A percentile compares a stretch with the other conserved stretches of the same genome.
These are phyloP conservation scores for Boulengeromyrus knoepffleri DNA, from an alignment of 2,113 vertebrate species.

Conservation along the genomic window DNA sequence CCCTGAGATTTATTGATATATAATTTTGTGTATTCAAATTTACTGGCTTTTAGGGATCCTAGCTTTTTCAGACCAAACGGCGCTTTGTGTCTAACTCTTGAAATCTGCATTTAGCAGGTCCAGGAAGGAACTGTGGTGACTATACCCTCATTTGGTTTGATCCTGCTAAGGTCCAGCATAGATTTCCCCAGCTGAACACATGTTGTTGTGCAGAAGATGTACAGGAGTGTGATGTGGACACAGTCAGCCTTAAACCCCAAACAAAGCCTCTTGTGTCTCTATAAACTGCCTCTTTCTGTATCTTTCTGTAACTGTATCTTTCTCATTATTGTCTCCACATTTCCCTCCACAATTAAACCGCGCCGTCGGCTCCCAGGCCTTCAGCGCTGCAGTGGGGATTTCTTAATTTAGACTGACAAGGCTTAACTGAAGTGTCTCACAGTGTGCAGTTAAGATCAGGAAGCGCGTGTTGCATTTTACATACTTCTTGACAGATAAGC, in stretches of 20 bases:
- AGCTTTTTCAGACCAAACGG: background rate
- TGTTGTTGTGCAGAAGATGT: conserved; percentile 2
- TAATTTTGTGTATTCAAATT: background rate
- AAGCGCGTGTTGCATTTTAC: background rate
- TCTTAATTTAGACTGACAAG: background rate
- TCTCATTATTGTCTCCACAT: background rate
- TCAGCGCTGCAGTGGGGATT: background rate
- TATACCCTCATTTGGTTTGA: background rate
- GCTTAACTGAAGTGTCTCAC: background rate
- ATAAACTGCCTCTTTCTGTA: background rate
- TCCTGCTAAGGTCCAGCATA: background rate
- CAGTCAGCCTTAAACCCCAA: background rate
- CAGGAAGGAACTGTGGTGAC: background rate
- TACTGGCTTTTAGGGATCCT: background rate
- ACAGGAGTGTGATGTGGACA: background rate
- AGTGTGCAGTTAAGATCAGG: background rate
- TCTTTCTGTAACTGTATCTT: background rate
- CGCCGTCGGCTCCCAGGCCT: background rate
- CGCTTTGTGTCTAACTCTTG: background rate
- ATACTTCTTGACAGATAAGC: background rate
- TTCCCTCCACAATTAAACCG: background rate
- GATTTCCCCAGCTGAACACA: background rate
- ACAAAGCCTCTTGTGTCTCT: background rate
- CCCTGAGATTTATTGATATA: background rate
- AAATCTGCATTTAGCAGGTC: background rate